Percentiles rank a stretch among this genome's conserved stretches.
phyloP scores from a whole-genome alignment of 2,888 invertebrate genomes.

The Stenotaenia linearis region DNA sequence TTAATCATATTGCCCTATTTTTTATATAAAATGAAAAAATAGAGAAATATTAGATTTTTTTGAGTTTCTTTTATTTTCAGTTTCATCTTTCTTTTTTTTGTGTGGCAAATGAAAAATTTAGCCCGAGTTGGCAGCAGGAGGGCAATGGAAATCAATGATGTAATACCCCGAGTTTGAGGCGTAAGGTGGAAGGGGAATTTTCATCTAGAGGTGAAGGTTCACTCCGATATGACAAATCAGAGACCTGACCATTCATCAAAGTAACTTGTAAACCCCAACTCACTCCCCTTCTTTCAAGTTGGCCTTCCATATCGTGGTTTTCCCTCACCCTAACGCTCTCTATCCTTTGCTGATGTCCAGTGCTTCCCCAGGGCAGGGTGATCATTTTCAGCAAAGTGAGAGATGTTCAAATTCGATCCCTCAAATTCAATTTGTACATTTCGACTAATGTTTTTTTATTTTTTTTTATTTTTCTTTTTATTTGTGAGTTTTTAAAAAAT shows the following conservation, averaged over 20 bases:
- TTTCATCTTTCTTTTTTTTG: not conserved
- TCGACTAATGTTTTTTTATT: not conserved
- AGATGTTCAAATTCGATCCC: slow-evolving; percentile 24
- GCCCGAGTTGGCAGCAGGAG: slow-evolving; percentile 17
- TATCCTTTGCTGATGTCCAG: slow-evolving; percentile 3
- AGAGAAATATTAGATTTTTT: not conserved
- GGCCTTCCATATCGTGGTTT: not conserved
- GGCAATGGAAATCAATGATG: slow-evolving; percentile 26
- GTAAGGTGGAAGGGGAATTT: slow-evolving; percentile 26
- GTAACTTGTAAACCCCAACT: not conserved
- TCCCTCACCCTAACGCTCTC: not conserved
- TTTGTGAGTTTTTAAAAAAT: no score
- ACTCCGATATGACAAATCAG: slow-evolving; percentile 26
- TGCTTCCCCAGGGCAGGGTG: slow-evolving; percentile 17
- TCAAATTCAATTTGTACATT: slow-evolving; percentile 12
- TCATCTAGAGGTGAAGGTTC: slow-evolving; percentile 26
- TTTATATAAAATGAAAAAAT: not conserved
- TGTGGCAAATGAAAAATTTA: slow-evolving; percentile 20
- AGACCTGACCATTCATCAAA: slow-evolving; percentile 24
- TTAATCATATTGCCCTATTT: no score
- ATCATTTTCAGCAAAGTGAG: slow-evolving; percentile 26
- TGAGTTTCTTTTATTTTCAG: no score
- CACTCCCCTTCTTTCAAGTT: not conserved
- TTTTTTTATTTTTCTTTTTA: not conserved
- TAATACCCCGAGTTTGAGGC: slow-evolving; percentile 23